phyloP scores from a whole-genome alignment of 1,140 invertebrate genomes.

The Trichogramma pretiosum region DNA sequence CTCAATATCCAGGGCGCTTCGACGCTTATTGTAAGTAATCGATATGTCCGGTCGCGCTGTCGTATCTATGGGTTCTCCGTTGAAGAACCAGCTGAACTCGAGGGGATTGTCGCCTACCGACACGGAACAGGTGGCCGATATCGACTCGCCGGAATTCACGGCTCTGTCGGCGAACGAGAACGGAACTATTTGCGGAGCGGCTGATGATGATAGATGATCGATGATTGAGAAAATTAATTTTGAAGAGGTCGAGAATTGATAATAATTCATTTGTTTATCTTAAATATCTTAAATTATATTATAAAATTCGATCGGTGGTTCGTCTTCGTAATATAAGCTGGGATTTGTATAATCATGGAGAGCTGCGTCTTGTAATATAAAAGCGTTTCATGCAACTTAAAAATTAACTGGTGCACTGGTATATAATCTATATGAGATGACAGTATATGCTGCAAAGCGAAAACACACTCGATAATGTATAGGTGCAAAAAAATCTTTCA shows the following conservation, averaged over 20 bases:
- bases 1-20: constrained; percentile 70
- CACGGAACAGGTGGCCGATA: constrained; percentile 67
- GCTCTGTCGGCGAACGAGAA: constrained; percentile 70
- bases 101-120: constrained; percentile 69
- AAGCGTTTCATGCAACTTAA: no score
- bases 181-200: constrained; percentile 57
- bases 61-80: constrained; percentile 53
- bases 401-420: no score
- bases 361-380: no score
- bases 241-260: constrained; percentile 16
- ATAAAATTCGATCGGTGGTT: no score
- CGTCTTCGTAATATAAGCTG: no score
- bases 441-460: no score
- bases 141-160: constrained; percentile 68
- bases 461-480: no score
- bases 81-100: constrained; percentile 68
- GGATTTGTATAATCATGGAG: no score
- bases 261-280: no score
- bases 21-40: constrained; percentile 63
- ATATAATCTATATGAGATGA: no score
- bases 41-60: constrained; percentile 60
- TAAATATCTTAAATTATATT: no score
- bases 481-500: no score
- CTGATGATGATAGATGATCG: constrained; percentile 16
- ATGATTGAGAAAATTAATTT: background rate